Conservation (phyloP, 2,888 invertebrate genomes). For the Tachina lurida region DNA sequence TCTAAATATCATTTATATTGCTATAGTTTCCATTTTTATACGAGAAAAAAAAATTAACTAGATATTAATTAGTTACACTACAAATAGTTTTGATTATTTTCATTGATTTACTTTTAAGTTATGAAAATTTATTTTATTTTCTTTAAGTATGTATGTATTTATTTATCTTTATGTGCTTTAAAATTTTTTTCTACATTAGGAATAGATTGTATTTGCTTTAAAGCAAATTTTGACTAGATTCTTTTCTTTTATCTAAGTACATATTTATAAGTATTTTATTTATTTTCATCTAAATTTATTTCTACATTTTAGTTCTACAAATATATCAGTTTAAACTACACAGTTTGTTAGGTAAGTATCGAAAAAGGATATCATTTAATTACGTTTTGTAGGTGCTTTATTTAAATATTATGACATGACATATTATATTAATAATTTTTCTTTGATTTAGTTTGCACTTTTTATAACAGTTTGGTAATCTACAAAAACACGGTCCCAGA, state of each 20-base stretch:
- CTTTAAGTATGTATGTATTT: slow-evolving; percentile 13
- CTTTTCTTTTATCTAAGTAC: slow-evolving; percentile 28
- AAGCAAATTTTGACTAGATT: slow-evolving; percentile 65
- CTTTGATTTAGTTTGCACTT: too few species aligned
- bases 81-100: slow-evolving; percentile 50
- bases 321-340: slow-evolving; percentile 7
- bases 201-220: slow-evolving; percentile 17
- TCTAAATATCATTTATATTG: slow-evolving; percentile 66
- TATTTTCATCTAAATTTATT: not conserved
- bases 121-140: not conserved
- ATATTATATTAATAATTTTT: too few species aligned
- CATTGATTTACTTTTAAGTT: not conserved
- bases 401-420: not conserved
- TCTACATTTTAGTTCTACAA: slow-evolving; percentile 23
- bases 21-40: slow-evolving; percentile 62
- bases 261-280: slow-evolving; percentile 43
- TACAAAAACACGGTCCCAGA: too few species aligned
- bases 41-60: slow-evolving; percentile 19
- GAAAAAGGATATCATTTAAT: not conserved
- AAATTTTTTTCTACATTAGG: slow-evolving; percentile 9
- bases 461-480: too few species aligned
- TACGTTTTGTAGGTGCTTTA: not conserved
- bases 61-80: slow-evolving; percentile 5
- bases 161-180: slow-evolving; percentile 3
- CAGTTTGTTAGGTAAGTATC: not conserved